A percentile compares a stretch with the other conserved stretches of the same genome.
Conservation (phyloP, 2,797 vertebrate species). For the Anabas testudineus region DNA sequence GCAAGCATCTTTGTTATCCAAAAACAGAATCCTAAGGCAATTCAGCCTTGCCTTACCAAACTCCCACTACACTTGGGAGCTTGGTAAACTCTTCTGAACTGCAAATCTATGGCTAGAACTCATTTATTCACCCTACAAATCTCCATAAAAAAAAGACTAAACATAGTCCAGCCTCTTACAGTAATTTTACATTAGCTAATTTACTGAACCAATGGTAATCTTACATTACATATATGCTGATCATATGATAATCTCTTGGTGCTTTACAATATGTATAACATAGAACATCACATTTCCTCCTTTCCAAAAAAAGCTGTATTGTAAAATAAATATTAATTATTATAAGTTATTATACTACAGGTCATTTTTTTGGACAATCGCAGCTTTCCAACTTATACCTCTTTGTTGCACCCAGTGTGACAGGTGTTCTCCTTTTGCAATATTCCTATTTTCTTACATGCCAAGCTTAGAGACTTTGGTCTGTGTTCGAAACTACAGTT, state of each 20-base stretch:
- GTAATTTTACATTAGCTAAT: not conserved
- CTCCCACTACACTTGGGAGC: conserved; percentile 4
- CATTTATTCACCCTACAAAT: conserved; percentile 9
- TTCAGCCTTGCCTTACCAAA: conserved; percentile 17
- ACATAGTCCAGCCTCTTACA: too few relatives aligned
- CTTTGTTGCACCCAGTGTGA: not conserved
- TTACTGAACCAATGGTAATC: not conserved
- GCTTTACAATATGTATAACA: too few relatives aligned
- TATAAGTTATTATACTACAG: not conserved
- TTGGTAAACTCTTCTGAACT: not conserved
- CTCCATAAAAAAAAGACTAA: too few relatives aligned
- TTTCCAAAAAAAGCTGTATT: too few relatives aligned
- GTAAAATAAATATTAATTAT: not conserved
- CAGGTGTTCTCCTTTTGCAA: too few relatives aligned
- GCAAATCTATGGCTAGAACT: not conserved
- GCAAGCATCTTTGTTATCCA: conserved; percentile 16
- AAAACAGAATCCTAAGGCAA: conserved; percentile 24
- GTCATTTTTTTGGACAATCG: not conserved
- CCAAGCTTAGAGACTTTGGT: not conserved
- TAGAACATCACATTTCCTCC: too few relatives aligned
- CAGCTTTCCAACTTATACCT: not conserved
- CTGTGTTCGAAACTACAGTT: not conserved
- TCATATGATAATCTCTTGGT: too few relatives aligned
- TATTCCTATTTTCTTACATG: not conserved
- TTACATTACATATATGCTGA: too few relatives aligned